Evolutionary conservation across 2,113 vertebrate species (phyloP), one percentile per base, ranked within the genome.

Genomic region (Aptenodytes patagonicus): DNA sequence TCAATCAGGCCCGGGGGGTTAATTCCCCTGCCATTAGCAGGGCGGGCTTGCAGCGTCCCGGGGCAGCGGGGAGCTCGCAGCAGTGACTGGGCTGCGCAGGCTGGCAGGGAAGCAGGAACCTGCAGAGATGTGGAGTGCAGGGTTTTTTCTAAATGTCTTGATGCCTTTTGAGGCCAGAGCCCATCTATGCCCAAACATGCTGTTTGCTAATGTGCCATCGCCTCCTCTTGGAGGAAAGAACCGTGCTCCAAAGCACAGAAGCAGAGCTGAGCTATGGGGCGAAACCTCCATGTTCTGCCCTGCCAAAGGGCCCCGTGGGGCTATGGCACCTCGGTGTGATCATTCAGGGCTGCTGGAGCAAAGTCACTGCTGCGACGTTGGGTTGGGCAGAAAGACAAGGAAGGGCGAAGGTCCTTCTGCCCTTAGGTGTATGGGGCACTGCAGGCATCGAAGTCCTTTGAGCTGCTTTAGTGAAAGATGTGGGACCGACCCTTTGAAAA

Each of bases 91-190:
- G n/a, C 4, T 90, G 65, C 1, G 0, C 49, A 64, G 60, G 46
- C 66, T 29, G 51, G 40, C 24, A 42, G 73, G 71, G 47, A 55
- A 80, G 34, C 54, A 38, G 47, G 28, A 40, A 78, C 82, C 82
- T 52, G 34, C 24, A 32, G 57, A 58, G 73, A 29, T 81, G 83
- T 15, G n/a, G 42, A 29, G 22, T 72, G 46, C 61, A 68, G 49
- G n/a, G 2, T 40, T 83, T 87, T 65, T 78, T 17, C 32, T 72
- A 11, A 94, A 92, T 26, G 26, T 77, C 83, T 93, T 0, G 0
- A 28, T 96, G 55, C 29, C 66, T 81, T 95, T 86, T 49, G 92
- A 95, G 83, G 62, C 81, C 61, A 62, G 83, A 85, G 58, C 70
- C 64, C 76, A 38, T 58, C 65, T 68, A 19, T 83, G 66, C 54